These are phyloP conservation scores for Pogonocherus hispidulus DNA, from an alignment of 2,888 invertebrate species.

Conservation along the genomic window DNA sequence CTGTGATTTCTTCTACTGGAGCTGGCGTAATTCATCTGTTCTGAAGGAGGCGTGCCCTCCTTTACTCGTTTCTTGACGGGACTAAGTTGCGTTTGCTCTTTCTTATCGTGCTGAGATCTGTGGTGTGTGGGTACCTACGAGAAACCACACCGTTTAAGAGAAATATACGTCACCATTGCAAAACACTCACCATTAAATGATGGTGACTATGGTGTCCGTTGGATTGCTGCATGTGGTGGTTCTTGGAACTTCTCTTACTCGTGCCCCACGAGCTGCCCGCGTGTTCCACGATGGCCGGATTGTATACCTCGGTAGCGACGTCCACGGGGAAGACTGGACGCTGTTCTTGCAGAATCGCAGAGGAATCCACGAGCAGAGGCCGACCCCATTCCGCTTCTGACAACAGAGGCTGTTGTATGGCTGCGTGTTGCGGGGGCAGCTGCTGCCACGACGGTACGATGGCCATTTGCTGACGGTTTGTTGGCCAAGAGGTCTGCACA, in stretches of 20 bases:
- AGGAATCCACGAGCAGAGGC: constrained; percentile 83
- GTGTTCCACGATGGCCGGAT: constrained; percentile 72
- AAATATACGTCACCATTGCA: neutral
- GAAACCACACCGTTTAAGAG: neutral
- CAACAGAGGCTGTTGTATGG: constrained; percentile 75
- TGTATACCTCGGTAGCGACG: constrained; percentile 72
- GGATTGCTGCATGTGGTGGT: constrained; percentile 75
- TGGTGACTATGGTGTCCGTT: constrained; percentile 69
- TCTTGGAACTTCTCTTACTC: constrained; percentile 71
- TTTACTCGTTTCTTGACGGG: constrained; percentile 98
- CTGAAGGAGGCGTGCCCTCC: constrained; percentile 91
- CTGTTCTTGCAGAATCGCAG: constrained; percentile 78
- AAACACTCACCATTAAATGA: constrained; percentile 63
- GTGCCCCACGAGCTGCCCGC: constrained; percentile 66
- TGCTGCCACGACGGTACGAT: constrained; percentile 90
- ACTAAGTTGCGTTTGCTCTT: constrained; percentile 90
- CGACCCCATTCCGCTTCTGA: constrained; percentile 80
- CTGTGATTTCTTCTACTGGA: constrained; percentile 63
- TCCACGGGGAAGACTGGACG: constrained; percentile 75
- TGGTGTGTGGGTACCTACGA: constrained; percentile 64
- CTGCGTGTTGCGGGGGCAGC: constrained; percentile 75
- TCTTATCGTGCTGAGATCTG: constrained; percentile 77
- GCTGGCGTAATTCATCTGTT: constrained; percentile 59
- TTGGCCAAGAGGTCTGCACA: constrained; percentile 80
- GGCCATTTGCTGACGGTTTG: constrained; percentile 81